Percentiles rank a stretch among this genome's conserved stretches.
These are phyloP conservation scores for Acomys russatus DNA, from an alignment of 2,797 vertebrate species.

Conservation along the genomic window DNA sequence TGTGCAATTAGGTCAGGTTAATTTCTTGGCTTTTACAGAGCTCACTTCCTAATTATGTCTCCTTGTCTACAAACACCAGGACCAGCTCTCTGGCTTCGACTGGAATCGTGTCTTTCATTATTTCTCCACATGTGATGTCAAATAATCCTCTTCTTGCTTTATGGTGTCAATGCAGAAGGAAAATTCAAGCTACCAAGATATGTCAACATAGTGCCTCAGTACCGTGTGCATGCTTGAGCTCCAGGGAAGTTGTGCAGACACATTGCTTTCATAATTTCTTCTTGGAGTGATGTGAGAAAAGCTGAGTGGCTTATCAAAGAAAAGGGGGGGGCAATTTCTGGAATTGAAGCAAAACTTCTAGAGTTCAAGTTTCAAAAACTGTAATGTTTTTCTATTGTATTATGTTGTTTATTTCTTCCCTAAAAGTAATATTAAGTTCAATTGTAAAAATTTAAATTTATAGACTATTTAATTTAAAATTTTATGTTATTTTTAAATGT, in stretches of 20 bases:
- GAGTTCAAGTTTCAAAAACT: constrained; percentile 30
- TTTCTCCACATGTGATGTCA: neutral
- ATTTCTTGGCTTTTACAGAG: neutral
- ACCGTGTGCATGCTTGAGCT: neutral
- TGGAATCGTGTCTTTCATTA: neutral
- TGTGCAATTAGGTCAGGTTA: neutral
- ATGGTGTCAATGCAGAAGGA: neutral
- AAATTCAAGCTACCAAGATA: neutral
- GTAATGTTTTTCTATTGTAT: neutral
- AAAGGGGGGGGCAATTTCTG: neutral
- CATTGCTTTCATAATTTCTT: neutral
- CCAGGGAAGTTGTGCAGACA: neutral
- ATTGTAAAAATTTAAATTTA: neutral
- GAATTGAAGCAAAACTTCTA: neutral
- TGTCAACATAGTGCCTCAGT: neutral
- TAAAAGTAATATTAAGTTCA: neutral
- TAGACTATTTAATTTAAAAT: neutral
- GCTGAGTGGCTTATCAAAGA: neutral
- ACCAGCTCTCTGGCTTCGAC: neutral
- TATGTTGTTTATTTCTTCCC: neutral
- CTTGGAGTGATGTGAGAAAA: neutral
- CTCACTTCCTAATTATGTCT: neutral
- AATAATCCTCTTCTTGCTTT: neutral
- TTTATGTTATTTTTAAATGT: neutral
- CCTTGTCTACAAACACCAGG: neutral